phyloP scores from a whole-genome alignment of 30 jellyfish, hydroid and myxozoan genomes.

The Aurelia sp. region DNA sequence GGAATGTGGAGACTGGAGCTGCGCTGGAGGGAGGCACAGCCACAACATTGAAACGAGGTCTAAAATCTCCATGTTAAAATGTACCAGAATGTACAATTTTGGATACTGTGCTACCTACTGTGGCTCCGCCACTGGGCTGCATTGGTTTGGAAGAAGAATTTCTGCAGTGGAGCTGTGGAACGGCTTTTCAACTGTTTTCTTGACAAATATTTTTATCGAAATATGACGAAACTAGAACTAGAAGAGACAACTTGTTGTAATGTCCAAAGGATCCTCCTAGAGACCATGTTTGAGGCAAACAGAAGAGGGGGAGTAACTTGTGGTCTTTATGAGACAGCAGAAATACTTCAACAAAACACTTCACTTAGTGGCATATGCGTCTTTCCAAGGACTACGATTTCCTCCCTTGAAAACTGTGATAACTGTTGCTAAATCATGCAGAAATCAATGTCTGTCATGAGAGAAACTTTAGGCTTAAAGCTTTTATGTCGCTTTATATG shows the following conservation, averaged over 20 bases:
- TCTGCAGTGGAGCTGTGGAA: not conserved
- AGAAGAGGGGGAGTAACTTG: slow-evolving; percentile 35
- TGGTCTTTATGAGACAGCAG: slow-evolving; percentile 64
- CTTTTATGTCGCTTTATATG: too few relatives aligned
- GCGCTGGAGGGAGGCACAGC: too few relatives aligned
- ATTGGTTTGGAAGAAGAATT: too few relatives aligned
- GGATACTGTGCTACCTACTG: slow-evolving; percentile 13
- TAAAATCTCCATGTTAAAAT: too few relatives aligned
- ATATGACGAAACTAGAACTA: slow-evolving; percentile 55
- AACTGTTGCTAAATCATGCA: too few relatives aligned
- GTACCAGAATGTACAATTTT: too few relatives aligned
- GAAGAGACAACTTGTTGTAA: slow-evolving; percentile 28
- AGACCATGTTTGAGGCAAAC: slow-evolving; percentile 33
- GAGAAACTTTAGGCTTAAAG: too few relatives aligned
- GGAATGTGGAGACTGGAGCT: too few relatives aligned
- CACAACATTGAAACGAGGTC: not conserved
- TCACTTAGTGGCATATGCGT: slow-evolving; percentile 31
- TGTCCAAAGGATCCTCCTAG: slow-evolving; percentile 16
- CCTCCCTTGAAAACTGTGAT: too few relatives aligned
- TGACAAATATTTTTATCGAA: slow-evolving; percentile 1
- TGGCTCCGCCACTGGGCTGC: slow-evolving; percentile 20
- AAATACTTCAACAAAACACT: slow-evolving; percentile 19
- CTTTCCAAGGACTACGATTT: slow-evolving; percentile 25
- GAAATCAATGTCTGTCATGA: too few relatives aligned
- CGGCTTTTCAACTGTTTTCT: too few relatives aligned